Evolutionary conservation across 2,113 vertebrate genomes (phyloP).

Genomic region (Chionodraco myersi): DNA sequence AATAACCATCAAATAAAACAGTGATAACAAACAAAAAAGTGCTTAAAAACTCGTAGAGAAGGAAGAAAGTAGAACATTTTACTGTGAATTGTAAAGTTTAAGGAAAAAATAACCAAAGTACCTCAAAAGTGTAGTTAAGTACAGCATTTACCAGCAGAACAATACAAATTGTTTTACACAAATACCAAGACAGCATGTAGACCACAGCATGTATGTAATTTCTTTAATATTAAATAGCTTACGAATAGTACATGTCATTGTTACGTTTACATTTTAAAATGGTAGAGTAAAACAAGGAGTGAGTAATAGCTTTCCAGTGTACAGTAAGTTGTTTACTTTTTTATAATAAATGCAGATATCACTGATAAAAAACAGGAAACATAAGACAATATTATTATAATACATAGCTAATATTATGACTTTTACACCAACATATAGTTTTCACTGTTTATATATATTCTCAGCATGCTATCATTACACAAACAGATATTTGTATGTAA

Average conservation of each 20-base stretch:
- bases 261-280: too few species aligned
- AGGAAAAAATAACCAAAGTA: too few species aligned
- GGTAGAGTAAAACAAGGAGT: not conserved
- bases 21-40: too few species aligned
- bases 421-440: not conserved
- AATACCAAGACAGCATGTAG: not conserved
- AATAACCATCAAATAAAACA: too few species aligned
- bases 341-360: not conserved
- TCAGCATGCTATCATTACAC: not conserved
- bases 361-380: conserved; percentile 1
- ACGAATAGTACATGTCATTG: not conserved
- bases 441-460: not conserved
- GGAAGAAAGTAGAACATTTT: too few species aligned
- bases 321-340: not conserved
- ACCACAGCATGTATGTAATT: not conserved
- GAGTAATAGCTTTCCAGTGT: not conserved
- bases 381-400: not conserved
- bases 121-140: too few species aligned
- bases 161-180: not conserved
- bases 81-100: too few species aligned
- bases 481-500: not conserved
- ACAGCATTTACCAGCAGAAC: not conserved
- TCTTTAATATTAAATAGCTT: not conserved
- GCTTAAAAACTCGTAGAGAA: too few species aligned
- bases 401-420: not conserved